Evolutionary conservation across 2,113 vertebrate species (phyloP).

Genomic region (Microtus montanus): DNA sequence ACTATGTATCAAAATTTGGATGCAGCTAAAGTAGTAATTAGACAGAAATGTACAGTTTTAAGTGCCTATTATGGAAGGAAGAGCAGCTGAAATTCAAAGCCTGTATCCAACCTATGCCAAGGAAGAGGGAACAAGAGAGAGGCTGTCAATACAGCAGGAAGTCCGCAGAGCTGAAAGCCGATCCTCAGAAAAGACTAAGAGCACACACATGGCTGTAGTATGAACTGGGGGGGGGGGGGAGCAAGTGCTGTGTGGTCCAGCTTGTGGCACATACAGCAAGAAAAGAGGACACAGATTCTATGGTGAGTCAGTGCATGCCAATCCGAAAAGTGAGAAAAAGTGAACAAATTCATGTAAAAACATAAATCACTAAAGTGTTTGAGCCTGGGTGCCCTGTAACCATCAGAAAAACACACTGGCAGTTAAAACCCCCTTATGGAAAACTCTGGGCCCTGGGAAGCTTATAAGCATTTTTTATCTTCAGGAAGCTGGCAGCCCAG

Average conservation of each 20-base stretch:
- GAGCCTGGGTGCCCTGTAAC: not conserved
- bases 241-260: not conserved
- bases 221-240: too few species aligned
- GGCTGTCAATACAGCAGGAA: not conserved
- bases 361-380: not conserved
- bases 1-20: constrained; percentile 23
- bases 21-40: constrained; percentile 27
- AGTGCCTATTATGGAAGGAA: not conserved
- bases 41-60: constrained; percentile 21
- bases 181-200: not conserved
- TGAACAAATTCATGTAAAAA: not conserved
- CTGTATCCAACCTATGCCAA: not conserved
- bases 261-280: not conserved
- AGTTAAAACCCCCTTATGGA: not conserved
- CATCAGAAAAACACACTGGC: not conserved
- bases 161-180: not conserved
- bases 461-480: not conserved
- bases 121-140: not conserved
- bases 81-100: constrained; percentile 5
- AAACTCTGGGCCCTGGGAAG: not conserved
- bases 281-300: not conserved
- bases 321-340: not conserved
- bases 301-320: not conserved
- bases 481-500: not conserved
- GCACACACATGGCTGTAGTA: not conserved